Evolutionary conservation across 1,140 invertebrate species (phyloP).

Genomic region (Carposina sasakii): DNA sequence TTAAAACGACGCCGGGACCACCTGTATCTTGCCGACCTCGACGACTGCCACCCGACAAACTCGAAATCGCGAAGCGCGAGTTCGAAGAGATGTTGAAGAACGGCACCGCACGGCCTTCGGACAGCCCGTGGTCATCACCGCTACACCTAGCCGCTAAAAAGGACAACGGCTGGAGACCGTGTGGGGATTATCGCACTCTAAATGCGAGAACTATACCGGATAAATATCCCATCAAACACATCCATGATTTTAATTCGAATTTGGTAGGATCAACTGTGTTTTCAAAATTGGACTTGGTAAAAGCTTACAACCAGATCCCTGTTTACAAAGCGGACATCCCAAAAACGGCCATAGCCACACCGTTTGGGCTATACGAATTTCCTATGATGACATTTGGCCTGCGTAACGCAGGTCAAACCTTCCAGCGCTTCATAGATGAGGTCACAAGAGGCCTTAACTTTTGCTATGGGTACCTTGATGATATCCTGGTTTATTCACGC

Average conservation of each 20-base stretch:
- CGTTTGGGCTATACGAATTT: neutral
- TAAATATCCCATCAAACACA: conserved; percentile 25
- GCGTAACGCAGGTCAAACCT: conserved; percentile 36
- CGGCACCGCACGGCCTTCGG: conserved; percentile 25
- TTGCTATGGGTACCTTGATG: conserved; percentile 22
- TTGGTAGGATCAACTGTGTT: neutral
- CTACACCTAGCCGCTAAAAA: conserved; percentile 55
- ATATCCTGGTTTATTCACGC: conserved; percentile 13
- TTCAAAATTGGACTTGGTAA: neutral
- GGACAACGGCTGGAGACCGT: conserved; percentile 43
- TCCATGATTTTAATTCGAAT: neutral
- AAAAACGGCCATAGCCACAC: neutral
- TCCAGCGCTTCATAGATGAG: conserved; percentile 41
- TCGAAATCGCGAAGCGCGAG: conserved; percentile 6
- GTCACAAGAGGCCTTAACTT: conserved; percentile 42
- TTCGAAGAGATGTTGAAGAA: neutral
- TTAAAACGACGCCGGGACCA: neutral
- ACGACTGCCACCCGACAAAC: conserved; percentile 37
- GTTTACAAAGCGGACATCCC: neutral
- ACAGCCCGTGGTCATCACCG: conserved; percentile 58
- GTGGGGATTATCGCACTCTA: conserved; percentile 61
- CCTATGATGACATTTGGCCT: conserved; percentile 1
- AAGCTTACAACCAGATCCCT: conserved; percentile 1
- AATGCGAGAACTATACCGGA: conserved; percentile 55
- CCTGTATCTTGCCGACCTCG: conserved; percentile 16